Conservation (phyloP, 2,888 invertebrate genomes). For the Neuroscelio doddi region DNA sequence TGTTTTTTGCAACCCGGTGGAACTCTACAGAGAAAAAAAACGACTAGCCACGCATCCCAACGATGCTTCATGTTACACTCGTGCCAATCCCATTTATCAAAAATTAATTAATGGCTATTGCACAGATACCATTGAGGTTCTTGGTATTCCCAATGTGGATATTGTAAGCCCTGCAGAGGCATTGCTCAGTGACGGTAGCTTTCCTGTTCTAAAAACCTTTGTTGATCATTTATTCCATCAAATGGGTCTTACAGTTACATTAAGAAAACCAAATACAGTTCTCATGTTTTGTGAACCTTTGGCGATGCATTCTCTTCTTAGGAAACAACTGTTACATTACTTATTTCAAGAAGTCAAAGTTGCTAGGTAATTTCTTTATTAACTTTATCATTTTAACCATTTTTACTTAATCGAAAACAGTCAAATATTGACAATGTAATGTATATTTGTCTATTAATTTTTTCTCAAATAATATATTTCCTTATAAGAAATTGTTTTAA, state of each 20-base stretch:
- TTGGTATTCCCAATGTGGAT: conserved; percentile 70
- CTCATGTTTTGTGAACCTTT: conserved; percentile 71
- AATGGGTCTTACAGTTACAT: conserved; percentile 65
- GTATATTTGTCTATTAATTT: not conserved
- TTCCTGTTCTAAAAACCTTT: conserved; percentile 67
- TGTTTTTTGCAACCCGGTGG: conserved; percentile 68
- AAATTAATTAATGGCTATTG: conserved; percentile 70
- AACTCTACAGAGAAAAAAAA: conserved; percentile 67
- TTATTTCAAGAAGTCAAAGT: conserved; percentile 71
- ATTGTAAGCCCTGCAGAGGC: conserved; percentile 70
- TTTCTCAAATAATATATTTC: not conserved
- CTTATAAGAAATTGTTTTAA: no score
- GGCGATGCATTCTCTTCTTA: conserved; percentile 65
- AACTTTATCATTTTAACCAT: not conserved
- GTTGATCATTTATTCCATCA: conserved; percentile 70
- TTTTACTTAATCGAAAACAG: no score
- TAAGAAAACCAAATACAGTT: conserved; percentile 68
- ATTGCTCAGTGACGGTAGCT: conserved; percentile 64
- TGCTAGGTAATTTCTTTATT: conserved; percentile 63
- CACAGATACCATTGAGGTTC: conserved; percentile 64
- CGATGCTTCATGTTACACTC: conserved; percentile 62
- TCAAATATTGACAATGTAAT: no score
- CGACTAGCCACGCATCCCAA: conserved; percentile 61
- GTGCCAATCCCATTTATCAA: conserved; percentile 66
- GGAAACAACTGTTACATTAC: conserved; percentile 69